A percentile compares a stretch with the other conserved stretches of the same genome.
Conservation (phyloP, 2,888 invertebrate species). For the Lochmaea crataegi region DNA sequence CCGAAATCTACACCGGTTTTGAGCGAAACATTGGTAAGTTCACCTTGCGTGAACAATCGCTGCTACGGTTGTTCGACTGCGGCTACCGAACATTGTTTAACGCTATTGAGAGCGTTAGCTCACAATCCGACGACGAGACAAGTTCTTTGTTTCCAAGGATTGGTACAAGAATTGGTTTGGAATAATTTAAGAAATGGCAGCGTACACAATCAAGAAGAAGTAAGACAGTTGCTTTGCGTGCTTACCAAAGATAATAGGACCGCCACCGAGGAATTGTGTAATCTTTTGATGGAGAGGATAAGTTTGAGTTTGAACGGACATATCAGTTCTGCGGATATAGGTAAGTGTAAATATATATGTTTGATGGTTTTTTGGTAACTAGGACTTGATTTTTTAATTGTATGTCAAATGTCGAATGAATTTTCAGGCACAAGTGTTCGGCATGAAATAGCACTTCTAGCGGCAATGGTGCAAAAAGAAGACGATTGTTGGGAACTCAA, state of each 20-base stretch:
- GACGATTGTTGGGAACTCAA: constrained; percentile 97
- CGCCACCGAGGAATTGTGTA: constrained; percentile 86
- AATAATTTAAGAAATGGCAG: constrained; percentile 91
- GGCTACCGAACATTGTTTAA: constrained; percentile 94
- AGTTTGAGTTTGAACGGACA: constrained; percentile 81
- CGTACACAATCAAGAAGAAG: constrained; percentile 85
- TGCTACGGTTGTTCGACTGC: constrained; percentile 92
- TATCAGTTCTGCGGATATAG: constrained; percentile 77
- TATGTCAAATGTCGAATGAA: background rate
- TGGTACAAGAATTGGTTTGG: constrained; percentile 89
- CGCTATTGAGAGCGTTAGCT: constrained; percentile 88
- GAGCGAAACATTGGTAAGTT: constrained; percentile 37
- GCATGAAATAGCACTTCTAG: constrained; percentile 89
- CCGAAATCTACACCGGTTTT: constrained; percentile 64
- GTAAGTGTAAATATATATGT: constrained; percentile 16
- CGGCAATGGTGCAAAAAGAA: constrained; percentile 89
- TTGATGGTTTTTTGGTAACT: too few relatives aligned
- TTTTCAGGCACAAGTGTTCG: constrained; percentile 79
- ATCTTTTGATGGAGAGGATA: constrained; percentile 84
- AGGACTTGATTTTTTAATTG: too few relatives aligned
- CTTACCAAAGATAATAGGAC: constrained; percentile 87
- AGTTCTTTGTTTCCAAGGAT: constrained; percentile 83
- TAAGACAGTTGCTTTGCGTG: constrained; percentile 87
- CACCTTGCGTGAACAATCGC: constrained; percentile 68
- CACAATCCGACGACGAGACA: constrained; percentile 81